Percentiles rank a stretch among this genome's conserved stretches.
These are phyloP conservation scores for Panthera uncia DNA, from an alignment of 2,113 vertebrate species.

Conservation along the genomic window DNA sequence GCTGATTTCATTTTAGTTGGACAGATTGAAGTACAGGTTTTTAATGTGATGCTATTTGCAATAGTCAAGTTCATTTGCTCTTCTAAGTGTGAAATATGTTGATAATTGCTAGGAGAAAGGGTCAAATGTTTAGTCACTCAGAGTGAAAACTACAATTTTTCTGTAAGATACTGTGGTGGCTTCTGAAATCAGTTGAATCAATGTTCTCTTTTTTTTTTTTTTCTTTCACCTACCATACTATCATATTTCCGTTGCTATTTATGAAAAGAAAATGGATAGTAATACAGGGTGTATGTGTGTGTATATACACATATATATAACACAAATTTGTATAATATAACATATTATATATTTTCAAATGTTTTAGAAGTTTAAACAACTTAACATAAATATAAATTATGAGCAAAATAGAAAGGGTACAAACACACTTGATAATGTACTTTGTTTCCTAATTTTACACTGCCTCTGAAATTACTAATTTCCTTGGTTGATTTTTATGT, in stretches of 20 bases:
- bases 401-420: not conserved
- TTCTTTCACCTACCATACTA: not conserved
- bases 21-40: not conserved
- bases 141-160: not conserved
- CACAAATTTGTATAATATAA: not conserved
- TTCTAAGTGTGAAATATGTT: not conserved
- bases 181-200: not conserved
- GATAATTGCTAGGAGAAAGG: not conserved
- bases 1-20: not conserved
- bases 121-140: not conserved
- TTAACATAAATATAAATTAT: not conserved
- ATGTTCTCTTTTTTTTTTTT: not conserved
- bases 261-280: not conserved
- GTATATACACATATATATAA: not conserved
- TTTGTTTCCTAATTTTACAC: not conserved
- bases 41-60: not conserved
- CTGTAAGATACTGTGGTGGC: not conserved
- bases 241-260: not conserved
- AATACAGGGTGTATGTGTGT: not conserved
- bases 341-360: not conserved
- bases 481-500: not conserved
- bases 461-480: not conserved
- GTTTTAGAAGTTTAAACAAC: not conserved
- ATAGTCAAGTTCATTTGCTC: not conserved
- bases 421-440: not conserved